These are phyloP conservation scores for Craterocephalus amniculus DNA, from an alignment of 2,797 vertebrate genomes.

Conservation along the genomic window DNA sequence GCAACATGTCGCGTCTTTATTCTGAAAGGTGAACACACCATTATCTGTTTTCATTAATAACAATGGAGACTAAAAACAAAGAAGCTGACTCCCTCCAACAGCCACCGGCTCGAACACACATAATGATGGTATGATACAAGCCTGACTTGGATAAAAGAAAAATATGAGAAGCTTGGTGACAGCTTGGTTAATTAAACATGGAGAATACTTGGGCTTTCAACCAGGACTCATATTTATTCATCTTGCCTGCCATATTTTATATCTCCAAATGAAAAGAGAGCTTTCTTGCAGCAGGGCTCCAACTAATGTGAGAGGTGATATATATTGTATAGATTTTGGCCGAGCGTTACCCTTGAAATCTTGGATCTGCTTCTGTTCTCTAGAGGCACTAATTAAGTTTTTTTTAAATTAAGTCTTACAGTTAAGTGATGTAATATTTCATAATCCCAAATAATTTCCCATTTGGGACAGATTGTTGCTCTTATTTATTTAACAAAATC, in stretches of 20 bases:
- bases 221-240: slow-evolving; percentile 70
- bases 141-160: slow-evolving; percentile 42
- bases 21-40: slow-evolving; percentile 39
- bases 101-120: slow-evolving; percentile 13
- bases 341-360: slow-evolving; percentile 71
- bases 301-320: slow-evolving; percentile 74
- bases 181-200: slow-evolving; percentile 66
- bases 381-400: slow-evolving; percentile 68
- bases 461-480: slow-evolving; percentile 62
- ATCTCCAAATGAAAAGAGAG: slow-evolving; percentile 67
- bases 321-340: slow-evolving; percentile 74
- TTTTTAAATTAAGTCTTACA: slow-evolving; percentile 32
- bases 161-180: slow-evolving; percentile 45
- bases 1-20: slow-evolving; percentile 31
- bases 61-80: slow-evolving; percentile 38
- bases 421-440: slow-evolving; percentile 73
- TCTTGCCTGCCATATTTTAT: slow-evolving; percentile 69
- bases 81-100: slow-evolving; percentile 20
- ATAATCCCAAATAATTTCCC: slow-evolving; percentile 69
- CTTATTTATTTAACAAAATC: slow-evolving; percentile 58
- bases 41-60: slow-evolving; percentile 31
- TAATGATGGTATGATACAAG: slow-evolving; percentile 48
- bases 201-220: slow-evolving; percentile 66
- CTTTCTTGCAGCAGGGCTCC: slow-evolving; percentile 54
- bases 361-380: slow-evolving; percentile 71